A percentile compares a stretch with the other conserved stretches of the same genome.
phyloP scores from a whole-genome alignment of 2,888 invertebrate genomes.

The Cynaeus angustus region DNA sequence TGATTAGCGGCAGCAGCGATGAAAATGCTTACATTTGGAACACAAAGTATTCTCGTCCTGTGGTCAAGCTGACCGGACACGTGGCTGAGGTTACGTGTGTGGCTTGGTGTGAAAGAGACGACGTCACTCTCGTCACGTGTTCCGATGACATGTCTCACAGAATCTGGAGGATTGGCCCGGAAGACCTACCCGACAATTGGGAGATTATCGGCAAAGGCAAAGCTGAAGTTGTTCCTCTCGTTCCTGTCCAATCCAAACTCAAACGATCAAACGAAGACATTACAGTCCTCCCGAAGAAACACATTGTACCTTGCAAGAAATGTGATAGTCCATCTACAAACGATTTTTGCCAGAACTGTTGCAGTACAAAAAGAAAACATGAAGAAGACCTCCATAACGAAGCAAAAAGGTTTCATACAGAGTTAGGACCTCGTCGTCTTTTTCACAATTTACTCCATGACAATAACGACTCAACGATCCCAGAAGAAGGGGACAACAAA shows the following conservation, averaged over 20 bases:
- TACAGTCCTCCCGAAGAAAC: slow-evolving; percentile 53
- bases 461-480: neutral
- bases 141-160: slow-evolving; percentile 88
- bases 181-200: slow-evolving; percentile 68
- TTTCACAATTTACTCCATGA: slow-evolving; percentile 67
- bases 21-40: slow-evolving; percentile 92
- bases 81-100: slow-evolving; percentile 91
- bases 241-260: slow-evolving; percentile 27
- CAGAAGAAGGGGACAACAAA: neutral
- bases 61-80: slow-evolving; percentile 84
- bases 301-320: slow-evolving; percentile 55
- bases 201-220: slow-evolving; percentile 62
- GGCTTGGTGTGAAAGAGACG: slow-evolving; percentile 81
- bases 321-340: slow-evolving; percentile 46
- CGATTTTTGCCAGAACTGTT: slow-evolving; percentile 62
- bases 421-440: slow-evolving; percentile 71
- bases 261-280: slow-evolving; percentile 17
- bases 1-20: slow-evolving; percentile 93
- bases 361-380: slow-evolving; percentile 59
- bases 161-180: slow-evolving; percentile 82
- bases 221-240: slow-evolving; percentile 59
- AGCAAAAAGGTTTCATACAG: slow-evolving; percentile 71
- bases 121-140: slow-evolving; percentile 83
- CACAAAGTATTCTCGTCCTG: slow-evolving; percentile 77
- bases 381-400: slow-evolving; percentile 53